A percentile compares a stretch with the other conserved stretches of the same genome.
phyloP scores from a whole-genome alignment of 30 jellyfish, hydroid and myxozoan genomes.

The Pseudorhiza aurosa region DNA sequence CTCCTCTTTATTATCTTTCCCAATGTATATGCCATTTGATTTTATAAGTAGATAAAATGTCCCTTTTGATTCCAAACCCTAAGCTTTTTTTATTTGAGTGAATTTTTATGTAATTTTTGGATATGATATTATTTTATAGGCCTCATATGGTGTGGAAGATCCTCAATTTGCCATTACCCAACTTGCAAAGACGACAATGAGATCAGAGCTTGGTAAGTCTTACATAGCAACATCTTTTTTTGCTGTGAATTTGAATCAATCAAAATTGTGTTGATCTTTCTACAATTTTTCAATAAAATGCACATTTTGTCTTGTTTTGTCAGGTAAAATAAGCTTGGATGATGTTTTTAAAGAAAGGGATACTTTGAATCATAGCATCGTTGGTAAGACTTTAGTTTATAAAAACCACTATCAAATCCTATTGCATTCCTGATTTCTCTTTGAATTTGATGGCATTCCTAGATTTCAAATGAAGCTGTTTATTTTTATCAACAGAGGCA shows the following conservation, averaged over 20 bases:
- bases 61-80: no score
- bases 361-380: conserved; percentile 82
- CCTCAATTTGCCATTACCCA: conserved; percentile 98
- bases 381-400: conserved; percentile 64
- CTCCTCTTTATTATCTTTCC: no score
- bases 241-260: no score
- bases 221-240: not conserved
- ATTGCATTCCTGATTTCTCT: not conserved
- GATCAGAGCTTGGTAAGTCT: conserved; percentile 92
- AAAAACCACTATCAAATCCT: not conserved
- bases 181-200: conserved; percentile 98
- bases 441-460: not conserved
- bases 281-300: not conserved
- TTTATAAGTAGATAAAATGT: no score
- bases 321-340: conserved; percentile 94
- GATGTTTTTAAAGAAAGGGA: conserved; percentile 98
- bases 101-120: no score
- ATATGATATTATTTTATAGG: conserved; percentile 70
- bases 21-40: no score
- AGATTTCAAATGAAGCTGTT: not conserved
- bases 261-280: not conserved
- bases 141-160: conserved; percentile 98
- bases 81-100: no score
- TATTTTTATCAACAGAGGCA: conserved; percentile 69
- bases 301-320: no score